Evolutionary conservation across 2,888 invertebrate species (phyloP).

Genomic region (Cremastinae sp.): DNA sequence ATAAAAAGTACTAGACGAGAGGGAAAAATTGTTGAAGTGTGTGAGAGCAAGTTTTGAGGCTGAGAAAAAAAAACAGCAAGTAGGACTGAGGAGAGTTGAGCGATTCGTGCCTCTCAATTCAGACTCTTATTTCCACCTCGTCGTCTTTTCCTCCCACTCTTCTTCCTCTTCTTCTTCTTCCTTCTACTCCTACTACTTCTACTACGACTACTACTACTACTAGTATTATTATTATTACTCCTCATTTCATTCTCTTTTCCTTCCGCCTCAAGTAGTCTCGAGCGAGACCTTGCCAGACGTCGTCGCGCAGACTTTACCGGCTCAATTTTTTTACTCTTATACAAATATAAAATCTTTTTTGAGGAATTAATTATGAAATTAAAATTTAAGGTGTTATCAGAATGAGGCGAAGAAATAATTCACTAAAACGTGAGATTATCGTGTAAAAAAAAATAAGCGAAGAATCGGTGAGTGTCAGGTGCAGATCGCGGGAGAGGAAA

Average conservation of each 20-base stretch:
- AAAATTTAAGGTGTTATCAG: too few relatives aligned
- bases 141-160: slow-evolving; percentile 30
- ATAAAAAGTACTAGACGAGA: slow-evolving; percentile 13
- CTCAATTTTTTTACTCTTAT: too few relatives aligned
- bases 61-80: slow-evolving; percentile 21
- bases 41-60: slow-evolving; percentile 13
- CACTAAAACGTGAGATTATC: slow-evolving; percentile 5
- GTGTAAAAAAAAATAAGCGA: slow-evolving; percentile 1
- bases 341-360: too few relatives aligned
- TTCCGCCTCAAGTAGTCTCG: slow-evolving; percentile 1
- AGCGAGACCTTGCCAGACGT: too few relatives aligned
- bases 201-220: not conserved
- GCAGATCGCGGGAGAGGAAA: not conserved
- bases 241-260: not conserved
- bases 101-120: slow-evolving; percentile 12
- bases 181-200: not conserved
- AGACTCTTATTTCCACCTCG: slow-evolving; percentile 28
- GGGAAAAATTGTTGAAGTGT: slow-evolving; percentile 10
- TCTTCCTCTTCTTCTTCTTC: slow-evolving; percentile 28
- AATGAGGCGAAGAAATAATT: not conserved
- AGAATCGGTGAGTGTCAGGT: slow-evolving; percentile 3
- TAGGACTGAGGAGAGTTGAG: slow-evolving; percentile 34
- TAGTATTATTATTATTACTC: too few relatives aligned
- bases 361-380: too few relatives aligned
- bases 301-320: too few relatives aligned